Evolutionary conservation across 2,888 invertebrate species (phyloP), one percentile per base, ranked within the genome.

Genomic region (Temnothorax ravouxi): DNA sequence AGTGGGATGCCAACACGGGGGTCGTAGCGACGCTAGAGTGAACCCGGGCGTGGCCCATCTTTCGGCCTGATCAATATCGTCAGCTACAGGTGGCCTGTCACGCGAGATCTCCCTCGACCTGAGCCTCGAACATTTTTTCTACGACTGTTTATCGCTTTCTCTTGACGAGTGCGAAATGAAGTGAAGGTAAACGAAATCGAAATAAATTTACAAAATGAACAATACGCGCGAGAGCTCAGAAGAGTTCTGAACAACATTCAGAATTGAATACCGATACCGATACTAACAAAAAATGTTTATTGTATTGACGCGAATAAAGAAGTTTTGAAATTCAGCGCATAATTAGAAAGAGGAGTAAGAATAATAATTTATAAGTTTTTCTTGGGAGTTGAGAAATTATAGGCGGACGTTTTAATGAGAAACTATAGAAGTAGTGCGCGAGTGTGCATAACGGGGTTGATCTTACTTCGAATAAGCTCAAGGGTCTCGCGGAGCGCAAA

Each of bases 71-170:
- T 94, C 94, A 93, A 94, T 94, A 94, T 91, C 38, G 84, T 79
- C 87, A 93, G 93, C 94, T 89, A 94, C 94, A 94, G 94, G 94
- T 94, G 94, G 93, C 91, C 38, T 67, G 71, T 72, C 84, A 83
- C 87, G 87, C 88, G 87, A 62, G 84, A 62, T 66, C 47, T 41
- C 56, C 50, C 21, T 54, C 15, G 15, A 44, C 4, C 5, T 41
- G 50, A 50, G 34, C n/a, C 3, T 9, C 21, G 13, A 62, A 8
- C 8, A n/a, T 34, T 13, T 54, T 61, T 21, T 34, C 21, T 11
- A 56, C 18, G 8, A 34, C 13, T n/a, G 44, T 74, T 44, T 21
- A 56, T 25, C 15, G 9, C 9, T 62, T 61, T 29, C 18, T 34
- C n/a, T 47, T 1, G 21, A 41, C 1, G 11, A 59, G 18, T 5